A percentile compares a stretch with the other conserved stretches of the same genome.
phyloP scores from a whole-genome alignment of 2,888 invertebrate species.

The Rotaria sp. region DNA sequence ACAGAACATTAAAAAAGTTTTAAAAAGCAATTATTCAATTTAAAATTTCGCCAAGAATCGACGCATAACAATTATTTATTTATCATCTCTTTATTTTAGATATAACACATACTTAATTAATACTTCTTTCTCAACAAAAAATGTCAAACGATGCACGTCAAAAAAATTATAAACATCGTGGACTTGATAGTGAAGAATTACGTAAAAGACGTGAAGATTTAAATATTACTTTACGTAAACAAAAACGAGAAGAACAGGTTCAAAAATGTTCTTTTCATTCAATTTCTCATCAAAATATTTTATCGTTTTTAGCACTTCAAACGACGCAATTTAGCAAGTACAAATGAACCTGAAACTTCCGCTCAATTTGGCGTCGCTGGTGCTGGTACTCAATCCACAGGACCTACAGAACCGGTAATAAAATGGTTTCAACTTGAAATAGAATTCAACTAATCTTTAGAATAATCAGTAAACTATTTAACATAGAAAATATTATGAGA shows the following conservation, averaged over 20 bases:
- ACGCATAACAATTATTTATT: too few species aligned
- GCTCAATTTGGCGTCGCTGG: neutral
- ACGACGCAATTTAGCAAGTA: constrained; percentile 43
- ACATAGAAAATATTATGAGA: too few species aligned
- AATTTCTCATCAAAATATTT: constrained; percentile 45
- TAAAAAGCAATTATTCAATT: neutral
- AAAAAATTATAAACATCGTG: constrained; percentile 30
- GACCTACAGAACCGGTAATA: constrained; percentile 13
- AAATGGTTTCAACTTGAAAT: neutral
- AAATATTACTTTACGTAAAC: constrained; percentile 86
- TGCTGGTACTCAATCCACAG: neutral
- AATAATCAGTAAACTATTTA: too few species aligned
- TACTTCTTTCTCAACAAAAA: neutral
- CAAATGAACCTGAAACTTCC: constrained; percentile 17
- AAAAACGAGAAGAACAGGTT: constrained; percentile 88
- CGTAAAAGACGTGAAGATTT: constrained; percentile 86
- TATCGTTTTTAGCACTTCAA: neutral
- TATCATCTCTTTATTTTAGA: neutral
- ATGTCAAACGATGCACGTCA: constrained; percentile 20
- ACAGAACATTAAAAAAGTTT: neutral
- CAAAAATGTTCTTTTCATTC: constrained; percentile 65
- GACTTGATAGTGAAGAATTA: constrained; percentile 63
- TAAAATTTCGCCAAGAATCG: too few species aligned
- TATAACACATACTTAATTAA: neutral
- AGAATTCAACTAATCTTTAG: too few species aligned